phyloP scores from a whole-genome alignment of 2,113 vertebrate genomes.

The Rostratula benghalensis region DNA sequence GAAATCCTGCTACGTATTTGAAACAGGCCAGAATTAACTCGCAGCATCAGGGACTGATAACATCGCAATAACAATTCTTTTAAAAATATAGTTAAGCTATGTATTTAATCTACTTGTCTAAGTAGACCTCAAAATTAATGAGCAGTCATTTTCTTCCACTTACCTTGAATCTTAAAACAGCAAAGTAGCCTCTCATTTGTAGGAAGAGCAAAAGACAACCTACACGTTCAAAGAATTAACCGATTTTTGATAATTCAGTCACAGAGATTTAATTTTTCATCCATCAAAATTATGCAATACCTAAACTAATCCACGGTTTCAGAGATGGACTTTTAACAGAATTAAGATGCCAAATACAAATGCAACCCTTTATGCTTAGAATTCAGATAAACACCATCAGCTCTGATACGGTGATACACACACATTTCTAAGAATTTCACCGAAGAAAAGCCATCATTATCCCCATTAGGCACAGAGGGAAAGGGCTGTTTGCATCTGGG shows the following conservation, averaged over 20 bases:
- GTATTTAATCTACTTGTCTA: neutral
- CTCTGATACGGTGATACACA: accelerated
- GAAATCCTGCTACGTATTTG: neutral
- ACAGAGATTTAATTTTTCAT: constrained; percentile 40
- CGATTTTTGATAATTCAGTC: neutral
- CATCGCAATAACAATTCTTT: neutral
- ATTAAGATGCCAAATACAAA: neutral
- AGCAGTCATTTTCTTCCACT: neutral
- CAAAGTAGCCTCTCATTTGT: neutral
- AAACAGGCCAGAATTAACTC: neutral
- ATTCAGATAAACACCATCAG: neutral
- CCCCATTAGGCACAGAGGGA: neutral
- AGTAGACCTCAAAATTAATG: neutral
- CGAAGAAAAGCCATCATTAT: neutral
- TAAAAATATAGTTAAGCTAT: neutral
- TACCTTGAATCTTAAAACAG: constrained; percentile 26
- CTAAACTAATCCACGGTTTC: neutral
- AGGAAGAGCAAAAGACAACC: constrained; percentile 27
- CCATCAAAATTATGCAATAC: neutral
- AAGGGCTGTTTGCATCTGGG: neutral
- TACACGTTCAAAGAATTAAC: neutral
- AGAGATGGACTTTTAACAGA: neutral
- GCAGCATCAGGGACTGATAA: neutral
- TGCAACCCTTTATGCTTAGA: neutral
- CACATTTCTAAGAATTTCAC: neutral